Conservation (phyloP, 2,888 invertebrate genomes). For the Agrenia bidenticulata region DNA sequence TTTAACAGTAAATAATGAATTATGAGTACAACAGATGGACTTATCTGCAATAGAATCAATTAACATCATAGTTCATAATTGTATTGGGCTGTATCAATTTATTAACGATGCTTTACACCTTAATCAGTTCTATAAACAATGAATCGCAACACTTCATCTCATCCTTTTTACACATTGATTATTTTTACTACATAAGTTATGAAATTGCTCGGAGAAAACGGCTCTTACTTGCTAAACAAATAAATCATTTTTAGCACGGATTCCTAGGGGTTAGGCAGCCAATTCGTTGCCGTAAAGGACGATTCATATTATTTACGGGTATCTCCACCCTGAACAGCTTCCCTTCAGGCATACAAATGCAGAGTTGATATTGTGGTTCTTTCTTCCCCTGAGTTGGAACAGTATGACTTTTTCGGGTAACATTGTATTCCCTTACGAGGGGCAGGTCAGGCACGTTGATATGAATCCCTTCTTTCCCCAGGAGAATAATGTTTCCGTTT, state of each 20-base stretch:
- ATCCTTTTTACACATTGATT: no score
- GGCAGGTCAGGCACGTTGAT: conserved; percentile 73
- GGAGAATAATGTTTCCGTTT: conserved; percentile 68
- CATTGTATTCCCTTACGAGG: conserved; percentile 60
- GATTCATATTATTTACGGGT: conserved; percentile 42
- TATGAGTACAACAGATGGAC: no score
- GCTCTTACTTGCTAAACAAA: no score
- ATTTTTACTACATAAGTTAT: no score
- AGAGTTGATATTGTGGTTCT: conserved; percentile 73
- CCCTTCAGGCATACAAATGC: conserved; percentile 87
- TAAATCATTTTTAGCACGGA: conserved; percentile 42
- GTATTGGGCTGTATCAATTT: no score
- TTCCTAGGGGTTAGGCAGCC: conserved; percentile 44
- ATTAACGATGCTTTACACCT: no score
- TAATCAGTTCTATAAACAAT: no score
- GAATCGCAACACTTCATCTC: no score
- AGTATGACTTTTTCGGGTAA: conserved; percentile 48
- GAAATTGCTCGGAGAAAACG: no score
- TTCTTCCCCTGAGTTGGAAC: conserved; percentile 46
- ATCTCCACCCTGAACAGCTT: conserved; percentile 70
- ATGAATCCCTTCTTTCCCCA: conserved; percentile 68
- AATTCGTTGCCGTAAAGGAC: conserved; percentile 29
- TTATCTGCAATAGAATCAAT: no score
- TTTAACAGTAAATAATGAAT: no score
- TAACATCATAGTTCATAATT: no score